These are phyloP conservation scores for Pteria penguin DNA, from an alignment of 2,888 invertebrate species.

Conservation along the genomic window DNA sequence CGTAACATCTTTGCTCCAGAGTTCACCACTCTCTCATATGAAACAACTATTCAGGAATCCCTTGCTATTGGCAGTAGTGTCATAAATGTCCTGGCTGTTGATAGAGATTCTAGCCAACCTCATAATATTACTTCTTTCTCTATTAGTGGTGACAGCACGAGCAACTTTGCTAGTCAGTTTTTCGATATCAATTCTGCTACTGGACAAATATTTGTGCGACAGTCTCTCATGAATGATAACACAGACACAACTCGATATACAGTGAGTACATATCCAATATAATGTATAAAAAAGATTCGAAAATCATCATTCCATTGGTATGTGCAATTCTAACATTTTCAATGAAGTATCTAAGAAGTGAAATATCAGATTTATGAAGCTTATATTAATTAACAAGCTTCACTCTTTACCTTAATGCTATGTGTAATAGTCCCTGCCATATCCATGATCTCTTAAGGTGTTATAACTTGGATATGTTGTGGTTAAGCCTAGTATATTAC, in stretches of 20 bases:
- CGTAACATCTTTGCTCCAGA: conserved; percentile 62
- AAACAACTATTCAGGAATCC: conserved; percentile 59
- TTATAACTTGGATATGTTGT: too few relatives aligned
- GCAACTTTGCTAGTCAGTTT: conserved; percentile 46
- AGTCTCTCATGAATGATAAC: conserved; percentile 62
- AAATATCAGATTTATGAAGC: too few relatives aligned
- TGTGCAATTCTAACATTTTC: too few relatives aligned
- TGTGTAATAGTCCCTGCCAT: too few relatives aligned
- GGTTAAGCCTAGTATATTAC: too few relatives aligned
- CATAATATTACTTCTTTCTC: conserved; percentile 49
- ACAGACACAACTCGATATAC: conserved; percentile 44
- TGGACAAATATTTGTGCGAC: conserved; percentile 62
- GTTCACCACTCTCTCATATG: conserved; percentile 48
- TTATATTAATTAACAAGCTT: too few relatives aligned
- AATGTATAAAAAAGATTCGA: too few relatives aligned
- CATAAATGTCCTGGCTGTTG: conserved; percentile 56
- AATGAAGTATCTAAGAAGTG: too few relatives aligned
- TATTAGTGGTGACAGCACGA: conserved; percentile 36
- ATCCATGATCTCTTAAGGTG: too few relatives aligned
- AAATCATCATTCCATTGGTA: too few relatives aligned
- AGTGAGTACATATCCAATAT: conserved; percentile 37
- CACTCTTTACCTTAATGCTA: too few relatives aligned
- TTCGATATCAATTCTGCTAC: conserved; percentile 59
- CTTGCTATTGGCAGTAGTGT: conserved; percentile 52
- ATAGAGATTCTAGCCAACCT: conserved; percentile 53